Percentiles rank a stretch among this genome's conserved stretches.
phyloP scores from a whole-genome alignment of 2,888 invertebrate genomes.

The Melipona bicolor region DNA sequence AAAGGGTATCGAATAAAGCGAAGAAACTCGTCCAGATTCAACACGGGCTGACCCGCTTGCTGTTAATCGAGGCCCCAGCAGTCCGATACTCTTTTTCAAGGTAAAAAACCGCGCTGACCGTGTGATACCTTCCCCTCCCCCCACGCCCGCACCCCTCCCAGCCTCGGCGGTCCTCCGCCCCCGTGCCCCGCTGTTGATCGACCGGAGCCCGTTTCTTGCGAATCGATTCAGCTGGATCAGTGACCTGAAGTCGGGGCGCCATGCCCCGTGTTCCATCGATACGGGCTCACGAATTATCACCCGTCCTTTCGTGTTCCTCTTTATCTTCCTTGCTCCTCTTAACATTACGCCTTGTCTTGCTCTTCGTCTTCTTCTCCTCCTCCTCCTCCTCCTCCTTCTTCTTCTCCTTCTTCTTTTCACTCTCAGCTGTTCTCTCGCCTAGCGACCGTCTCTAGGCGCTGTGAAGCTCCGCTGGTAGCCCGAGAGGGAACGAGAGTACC shows the following conservation, averaged over 20 bases:
- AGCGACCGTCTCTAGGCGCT: not conserved
- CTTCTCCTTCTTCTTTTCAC: not conserved
- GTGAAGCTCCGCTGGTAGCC: not conserved
- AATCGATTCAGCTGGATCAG: constrained; percentile 73
- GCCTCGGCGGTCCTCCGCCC: constrained; percentile 15
- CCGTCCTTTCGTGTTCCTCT: not conserved
- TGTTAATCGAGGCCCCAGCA: constrained; percentile 49
- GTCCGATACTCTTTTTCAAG: constrained; percentile 53
- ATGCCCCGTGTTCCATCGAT: constrained; percentile 56
- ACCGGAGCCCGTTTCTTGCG: constrained; percentile 63
- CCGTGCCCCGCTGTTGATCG: constrained; percentile 35
- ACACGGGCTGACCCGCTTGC: constrained; percentile 29
- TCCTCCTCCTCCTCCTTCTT: too few species aligned
- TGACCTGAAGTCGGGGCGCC: constrained; percentile 68
- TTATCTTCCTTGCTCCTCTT: not conserved
- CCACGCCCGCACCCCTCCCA: not conserved
- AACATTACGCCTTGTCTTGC: not conserved
- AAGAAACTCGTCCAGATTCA: constrained; percentile 37
- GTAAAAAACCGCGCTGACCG: constrained; percentile 45
- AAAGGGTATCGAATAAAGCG: constrained; percentile 10
- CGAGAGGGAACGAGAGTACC: not conserved
- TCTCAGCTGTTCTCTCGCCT: constrained; percentile 20
- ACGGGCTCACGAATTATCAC: constrained; percentile 68
- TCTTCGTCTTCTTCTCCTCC: too few species aligned
- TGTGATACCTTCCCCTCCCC: constrained; percentile 48